Base-by-base conservation (phyloP, 2,888 invertebrate genomes). In the Stenodema calcarata region DNA sequence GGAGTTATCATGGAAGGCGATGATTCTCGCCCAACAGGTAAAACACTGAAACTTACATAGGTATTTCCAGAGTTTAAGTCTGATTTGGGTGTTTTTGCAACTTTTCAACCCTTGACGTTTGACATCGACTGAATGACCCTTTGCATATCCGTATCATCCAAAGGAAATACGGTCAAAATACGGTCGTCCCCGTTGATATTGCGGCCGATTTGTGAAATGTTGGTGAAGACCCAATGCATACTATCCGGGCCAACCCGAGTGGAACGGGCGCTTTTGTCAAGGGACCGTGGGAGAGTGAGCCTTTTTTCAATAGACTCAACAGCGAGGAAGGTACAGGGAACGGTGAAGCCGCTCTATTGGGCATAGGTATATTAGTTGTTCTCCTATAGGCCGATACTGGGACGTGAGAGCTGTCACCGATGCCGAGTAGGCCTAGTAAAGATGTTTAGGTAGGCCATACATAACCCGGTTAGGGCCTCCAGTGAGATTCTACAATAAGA, bases 231-330 rank as follows among this genome's bases (percentile, higher is more conserved):
- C 70, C 75, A 28, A 75, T 35, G 42, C 30, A 35, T 75, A 27
- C n/a, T n/a, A n/a, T 54, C 23, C 27, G 78, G 28, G 82, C 47
- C 23, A 82, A 82, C 12, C 82, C 82, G 69, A 82, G 41, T 69
- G 82, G 82, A 82, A 82, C 82, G 69, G 82, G 82, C 69, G 82
- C 82, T 69, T 80, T 82, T 82, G 82, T 82, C 47, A 78, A 12
- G 18, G 73, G 50, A 62, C 82, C 82, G 82, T 82, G 82, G 82
- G 82, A 81, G n/a, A 35, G 80, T 80, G 54, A 30, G 54, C 27
- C 80, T 44, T 80, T 30, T 80, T 80, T 80, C 80, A 80, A 80
- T 50, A 54, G 18, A 44, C 18, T 1, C 27, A 2, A 44, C 14
- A 16, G 41, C 35, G 27, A 41, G 80, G 47, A 47, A 50, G 82